Conservation (phyloP, 2,113 vertebrate genomes). For the Abramis brama region DNA sequence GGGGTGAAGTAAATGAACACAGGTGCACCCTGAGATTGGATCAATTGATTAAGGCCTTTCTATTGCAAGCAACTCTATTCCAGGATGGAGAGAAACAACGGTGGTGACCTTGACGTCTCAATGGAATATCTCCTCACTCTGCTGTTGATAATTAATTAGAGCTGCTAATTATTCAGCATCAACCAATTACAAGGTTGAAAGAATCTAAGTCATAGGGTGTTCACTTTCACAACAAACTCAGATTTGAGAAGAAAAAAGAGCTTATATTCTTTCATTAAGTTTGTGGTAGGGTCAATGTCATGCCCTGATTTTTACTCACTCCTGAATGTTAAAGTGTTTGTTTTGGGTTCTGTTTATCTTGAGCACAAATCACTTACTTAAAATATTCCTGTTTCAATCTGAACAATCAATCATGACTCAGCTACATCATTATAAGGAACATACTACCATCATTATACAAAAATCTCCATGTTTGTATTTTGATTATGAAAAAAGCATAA, state of each 20-base stretch:
- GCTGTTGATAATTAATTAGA: slow-evolving; percentile 35
- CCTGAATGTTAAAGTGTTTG: slow-evolving; percentile 29
- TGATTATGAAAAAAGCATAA: slow-evolving; percentile 4
- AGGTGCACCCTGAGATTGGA: slow-evolving; percentile 8
- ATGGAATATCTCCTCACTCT: slow-evolving; percentile 22
- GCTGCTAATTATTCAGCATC: slow-evolving; percentile 42
- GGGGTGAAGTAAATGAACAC: slow-evolving; percentile 12
- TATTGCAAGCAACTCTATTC: not conserved
- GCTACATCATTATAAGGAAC: not conserved
- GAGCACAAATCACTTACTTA: not conserved
- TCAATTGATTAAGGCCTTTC: slow-evolving; percentile 15
- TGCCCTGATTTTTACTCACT: slow-evolving; percentile 1
- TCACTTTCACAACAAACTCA: slow-evolving; percentile 10
- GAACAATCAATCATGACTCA: not conserved
- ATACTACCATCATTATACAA: not conserved
- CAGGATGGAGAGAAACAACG: not conserved
- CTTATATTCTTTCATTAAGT: not conserved
- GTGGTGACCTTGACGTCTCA: slow-evolving; percentile 22
- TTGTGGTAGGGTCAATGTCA: slow-evolving; percentile 1
- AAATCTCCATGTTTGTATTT: slow-evolving; percentile 12
- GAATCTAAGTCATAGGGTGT: slow-evolving; percentile 20
- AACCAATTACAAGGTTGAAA: slow-evolving; percentile 41
- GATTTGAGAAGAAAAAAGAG: not conserved
- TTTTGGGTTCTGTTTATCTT: not conserved
- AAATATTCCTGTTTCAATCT: slow-evolving; percentile 5